Evolutionary conservation across 2,888 invertebrate species (phyloP).

Genomic region (Hemaris fuciformis): DNA sequence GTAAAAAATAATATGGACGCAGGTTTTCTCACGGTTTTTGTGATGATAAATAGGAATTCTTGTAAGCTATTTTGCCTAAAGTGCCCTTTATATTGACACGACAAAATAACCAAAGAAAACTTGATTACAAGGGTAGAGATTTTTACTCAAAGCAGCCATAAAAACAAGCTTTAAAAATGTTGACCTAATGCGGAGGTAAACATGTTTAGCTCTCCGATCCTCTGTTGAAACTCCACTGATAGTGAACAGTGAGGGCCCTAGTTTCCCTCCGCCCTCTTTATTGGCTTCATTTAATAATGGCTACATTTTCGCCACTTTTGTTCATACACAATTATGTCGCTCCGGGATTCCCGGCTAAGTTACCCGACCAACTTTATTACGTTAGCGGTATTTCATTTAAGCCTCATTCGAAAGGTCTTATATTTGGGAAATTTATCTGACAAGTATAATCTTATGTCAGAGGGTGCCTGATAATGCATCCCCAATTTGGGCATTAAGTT

Average conservation of each 20-base stretch:
- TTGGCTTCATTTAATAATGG: neutral
- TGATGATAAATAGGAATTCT: too few relatives aligned
- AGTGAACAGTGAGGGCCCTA: neutral
- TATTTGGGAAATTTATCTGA: too few relatives aligned
- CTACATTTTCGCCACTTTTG: constrained; percentile 1
- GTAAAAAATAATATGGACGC: too few relatives aligned
- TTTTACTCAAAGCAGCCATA: too few relatives aligned
- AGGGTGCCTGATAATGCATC: neutral
- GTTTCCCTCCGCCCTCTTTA: neutral
- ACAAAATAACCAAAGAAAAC: too few relatives aligned
- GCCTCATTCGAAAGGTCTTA: neutral
- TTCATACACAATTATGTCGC: neutral
- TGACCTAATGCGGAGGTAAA: neutral
- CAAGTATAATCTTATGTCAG: neutral
- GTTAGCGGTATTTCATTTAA: neutral
- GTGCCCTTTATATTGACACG: too few relatives aligned
- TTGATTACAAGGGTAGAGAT: too few relatives aligned
- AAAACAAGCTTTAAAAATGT: too few relatives aligned
- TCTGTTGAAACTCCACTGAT: neutral
- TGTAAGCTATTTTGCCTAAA: too few relatives aligned
- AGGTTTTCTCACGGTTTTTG: too few relatives aligned
- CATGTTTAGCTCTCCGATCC: neutral
- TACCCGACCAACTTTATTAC: neutral
- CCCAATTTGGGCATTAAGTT: neutral
- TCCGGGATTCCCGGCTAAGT: neutral